Conservation (phyloP, 2,888 invertebrate genomes). For the Rhamphomyia laevipes region DNA sequence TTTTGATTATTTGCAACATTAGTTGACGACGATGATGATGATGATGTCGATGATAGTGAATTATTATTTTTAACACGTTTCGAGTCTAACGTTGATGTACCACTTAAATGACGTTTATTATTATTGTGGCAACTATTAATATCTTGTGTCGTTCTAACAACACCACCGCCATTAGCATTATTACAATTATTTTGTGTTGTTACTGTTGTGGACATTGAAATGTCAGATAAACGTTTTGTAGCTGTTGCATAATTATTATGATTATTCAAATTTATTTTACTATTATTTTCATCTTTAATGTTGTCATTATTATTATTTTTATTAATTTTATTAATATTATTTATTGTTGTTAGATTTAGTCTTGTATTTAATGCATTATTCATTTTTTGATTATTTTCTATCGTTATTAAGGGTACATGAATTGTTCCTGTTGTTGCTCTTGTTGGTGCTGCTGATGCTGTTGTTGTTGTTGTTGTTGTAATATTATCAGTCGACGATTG, state of each 20-base stretch:
- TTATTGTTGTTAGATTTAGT: slow-evolving; percentile 18
- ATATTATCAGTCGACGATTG: slow-evolving; percentile 19
- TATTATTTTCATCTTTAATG: slow-evolving; percentile 8
- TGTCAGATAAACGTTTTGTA: not conserved
- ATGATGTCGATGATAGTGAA: slow-evolving; percentile 5
- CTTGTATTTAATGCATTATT: slow-evolving; percentile 15
- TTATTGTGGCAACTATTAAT: not conserved
- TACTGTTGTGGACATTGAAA: not conserved
- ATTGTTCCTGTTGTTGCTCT: slow-evolving; percentile 21
- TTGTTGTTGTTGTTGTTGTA: slow-evolving; percentile 18
- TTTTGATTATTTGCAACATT: not conserved
- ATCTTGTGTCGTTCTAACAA: too few relatives aligned
- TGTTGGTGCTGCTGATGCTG: slow-evolving; percentile 23
- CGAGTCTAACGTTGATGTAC: slow-evolving; percentile 8
- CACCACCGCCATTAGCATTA: not conserved
- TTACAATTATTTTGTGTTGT: not conserved
- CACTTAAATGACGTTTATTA: slow-evolving; percentile 18
- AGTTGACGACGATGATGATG: slow-evolving; percentile 6
- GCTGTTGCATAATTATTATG: not conserved
- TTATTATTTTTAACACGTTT: slow-evolving; percentile 8
- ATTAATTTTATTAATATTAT: slow-evolving; percentile 15
- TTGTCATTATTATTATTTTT: slow-evolving; percentile 14
- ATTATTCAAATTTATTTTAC: slow-evolving; percentile 11
- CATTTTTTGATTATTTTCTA: slow-evolving; percentile 29
- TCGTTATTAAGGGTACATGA: slow-evolving; percentile 24